Evolutionary conservation across 2,113 vertebrate species (phyloP).

Genomic region (Poeciliopsis prolifica): DNA sequence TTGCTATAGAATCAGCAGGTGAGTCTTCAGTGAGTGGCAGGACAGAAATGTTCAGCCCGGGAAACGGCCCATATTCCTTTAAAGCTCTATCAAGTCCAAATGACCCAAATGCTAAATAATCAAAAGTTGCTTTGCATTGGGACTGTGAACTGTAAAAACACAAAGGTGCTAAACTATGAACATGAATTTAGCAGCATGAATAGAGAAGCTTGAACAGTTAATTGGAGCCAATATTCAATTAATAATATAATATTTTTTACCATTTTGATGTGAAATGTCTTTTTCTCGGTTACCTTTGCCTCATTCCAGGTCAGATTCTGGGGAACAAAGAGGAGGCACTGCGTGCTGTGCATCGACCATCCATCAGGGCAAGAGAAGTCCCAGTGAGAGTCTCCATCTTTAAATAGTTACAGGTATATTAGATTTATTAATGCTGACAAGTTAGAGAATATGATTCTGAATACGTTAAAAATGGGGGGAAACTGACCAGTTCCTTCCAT

Average conservation of each 20-base stretch:
- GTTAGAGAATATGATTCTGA: not conserved
- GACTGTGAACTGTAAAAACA: not conserved
- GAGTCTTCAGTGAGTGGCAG: no score
- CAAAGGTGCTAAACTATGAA: not conserved
- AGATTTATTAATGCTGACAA: not conserved
- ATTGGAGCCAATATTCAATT: not conserved
- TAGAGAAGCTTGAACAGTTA: no score
- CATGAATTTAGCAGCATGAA: not conserved
- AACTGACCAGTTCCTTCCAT: not conserved
- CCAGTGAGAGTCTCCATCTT: not conserved
- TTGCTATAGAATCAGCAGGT: no score
- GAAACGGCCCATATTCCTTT: no score
- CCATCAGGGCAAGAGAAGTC: not conserved
- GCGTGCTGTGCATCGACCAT: not conserved
- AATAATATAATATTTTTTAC: not conserved
- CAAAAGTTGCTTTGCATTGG: not conserved
- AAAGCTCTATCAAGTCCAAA: no score
- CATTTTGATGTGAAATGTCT: not conserved
- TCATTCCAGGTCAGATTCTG: not conserved
- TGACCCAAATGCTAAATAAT: not conserved
- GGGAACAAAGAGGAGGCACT: slow-evolving; percentile 5
- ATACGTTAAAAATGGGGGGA: not conserved
- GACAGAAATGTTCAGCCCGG: no score
- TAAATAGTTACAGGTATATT: not conserved
- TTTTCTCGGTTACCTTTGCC: not conserved